Evolutionary conservation across 2,888 invertebrate species (phyloP).

Genomic region (Oxyscelio sp.): DNA sequence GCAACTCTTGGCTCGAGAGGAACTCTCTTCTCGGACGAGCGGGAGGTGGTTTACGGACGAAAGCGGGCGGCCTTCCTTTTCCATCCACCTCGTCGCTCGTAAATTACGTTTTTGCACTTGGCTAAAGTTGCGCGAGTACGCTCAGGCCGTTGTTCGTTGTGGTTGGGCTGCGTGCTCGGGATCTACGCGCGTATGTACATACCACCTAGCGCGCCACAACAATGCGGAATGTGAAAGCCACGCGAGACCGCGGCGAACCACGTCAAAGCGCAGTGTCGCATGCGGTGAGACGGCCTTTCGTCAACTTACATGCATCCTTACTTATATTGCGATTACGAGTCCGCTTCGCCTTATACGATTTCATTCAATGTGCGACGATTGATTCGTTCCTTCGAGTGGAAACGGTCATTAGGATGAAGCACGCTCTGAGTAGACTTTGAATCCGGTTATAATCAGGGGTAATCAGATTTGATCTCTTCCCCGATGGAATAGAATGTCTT

Average conservation of each 20-base stretch:
- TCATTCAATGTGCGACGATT: conserved; percentile 16
- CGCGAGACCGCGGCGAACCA: conserved; percentile 72
- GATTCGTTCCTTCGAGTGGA: conserved; percentile 8
- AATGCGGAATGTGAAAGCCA: conserved; percentile 74
- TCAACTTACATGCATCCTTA: conserved; percentile 55
- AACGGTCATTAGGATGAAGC: background rate
- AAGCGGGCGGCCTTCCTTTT: conserved; percentile 71
- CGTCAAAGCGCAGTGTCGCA: conserved; percentile 66
- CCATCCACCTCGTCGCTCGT: conserved; percentile 76
- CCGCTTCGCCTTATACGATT: background rate
- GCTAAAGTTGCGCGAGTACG: conserved; percentile 51
- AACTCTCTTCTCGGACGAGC: conserved; percentile 4
- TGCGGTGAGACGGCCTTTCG: conserved; percentile 76
- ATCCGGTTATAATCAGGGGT: too few species aligned
- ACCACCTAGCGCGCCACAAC: conserved; percentile 67
- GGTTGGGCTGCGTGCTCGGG: conserved; percentile 57
- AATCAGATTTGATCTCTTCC: too few species aligned
- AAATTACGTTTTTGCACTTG: conserved; percentile 84
- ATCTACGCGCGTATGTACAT: conserved; percentile 52
- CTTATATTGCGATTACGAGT: conserved; percentile 4
- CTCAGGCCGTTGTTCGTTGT: conserved; percentile 49
- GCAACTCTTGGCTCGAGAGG: background rate
- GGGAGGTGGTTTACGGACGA: conserved; percentile 51
- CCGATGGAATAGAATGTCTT: too few species aligned
- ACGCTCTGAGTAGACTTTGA: too few species aligned